phyloP scores from a whole-genome alignment of 2,888 invertebrate genomes.

The Sminthurinus aureus region DNA sequence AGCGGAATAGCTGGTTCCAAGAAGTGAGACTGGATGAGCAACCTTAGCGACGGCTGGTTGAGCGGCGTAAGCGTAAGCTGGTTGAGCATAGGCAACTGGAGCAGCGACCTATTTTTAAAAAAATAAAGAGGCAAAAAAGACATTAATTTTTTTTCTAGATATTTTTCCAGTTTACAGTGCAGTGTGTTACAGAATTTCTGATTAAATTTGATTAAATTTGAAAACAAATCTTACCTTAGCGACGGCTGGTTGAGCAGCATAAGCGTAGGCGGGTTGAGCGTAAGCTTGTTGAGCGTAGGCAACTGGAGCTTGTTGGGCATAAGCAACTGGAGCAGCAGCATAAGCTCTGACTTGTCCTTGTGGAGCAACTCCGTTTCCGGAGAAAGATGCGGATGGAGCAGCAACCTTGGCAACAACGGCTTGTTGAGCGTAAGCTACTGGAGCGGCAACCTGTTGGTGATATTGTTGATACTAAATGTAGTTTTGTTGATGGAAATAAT shows the following conservation, averaged over 20 bases:
- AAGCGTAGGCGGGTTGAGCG: not conserved
- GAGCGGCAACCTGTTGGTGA: not conserved
- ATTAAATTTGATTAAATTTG: too few species aligned
- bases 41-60: slow-evolving; percentile 39
- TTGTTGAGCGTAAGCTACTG: slow-evolving; percentile 8
- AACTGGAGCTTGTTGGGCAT: slow-evolving; percentile 39
- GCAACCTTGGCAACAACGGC: slow-evolving; percentile 48
- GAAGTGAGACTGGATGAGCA: slow-evolving; percentile 50
- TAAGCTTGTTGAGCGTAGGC: slow-evolving; percentile 15
- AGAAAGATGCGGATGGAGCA: too few species aligned
- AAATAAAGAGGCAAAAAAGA: too few species aligned
- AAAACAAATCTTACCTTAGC: too few species aligned
- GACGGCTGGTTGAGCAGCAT: slow-evolving; percentile 21
- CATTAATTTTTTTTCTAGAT: too few species aligned
- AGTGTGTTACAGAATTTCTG: too few species aligned
- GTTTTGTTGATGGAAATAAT: too few species aligned
- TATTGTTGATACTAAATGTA: not conserved
- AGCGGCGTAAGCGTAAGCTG: too few species aligned
- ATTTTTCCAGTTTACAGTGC: too few species aligned
- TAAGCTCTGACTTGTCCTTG: too few species aligned
- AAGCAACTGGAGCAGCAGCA: slow-evolving; percentile 16
- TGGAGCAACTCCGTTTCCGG: too few species aligned
- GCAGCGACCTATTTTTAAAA: too few species aligned
- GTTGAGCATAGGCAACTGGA: slow-evolving; percentile 21
- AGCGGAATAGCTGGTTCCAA: slow-evolving; percentile 67